These are phyloP conservation scores for Sarcoramphus papa DNA, from an alignment of 2,797 vertebrate genomes.

Conservation along the genomic window DNA sequence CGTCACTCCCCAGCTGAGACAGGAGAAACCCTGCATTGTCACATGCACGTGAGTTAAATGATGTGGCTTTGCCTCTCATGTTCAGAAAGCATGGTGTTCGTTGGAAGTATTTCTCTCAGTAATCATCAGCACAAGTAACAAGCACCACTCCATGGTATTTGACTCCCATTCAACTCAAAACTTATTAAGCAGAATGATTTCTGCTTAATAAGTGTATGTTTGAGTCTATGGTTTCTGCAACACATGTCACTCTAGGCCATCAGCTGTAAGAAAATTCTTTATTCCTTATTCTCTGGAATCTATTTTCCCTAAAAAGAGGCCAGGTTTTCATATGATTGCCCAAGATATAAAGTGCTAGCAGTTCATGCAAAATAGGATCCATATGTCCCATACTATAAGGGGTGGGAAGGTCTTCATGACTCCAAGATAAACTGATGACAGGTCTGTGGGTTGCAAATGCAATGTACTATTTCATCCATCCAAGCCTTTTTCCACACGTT, in stretches of 20 bases:
- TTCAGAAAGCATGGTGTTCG: background rate
- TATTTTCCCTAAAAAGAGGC: background rate
- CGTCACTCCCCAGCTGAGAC: background rate
- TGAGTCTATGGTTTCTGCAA: background rate
- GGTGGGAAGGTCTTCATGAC: background rate
- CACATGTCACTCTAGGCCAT: background rate
- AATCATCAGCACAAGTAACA: background rate
- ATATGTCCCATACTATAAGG: background rate
- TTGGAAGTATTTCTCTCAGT: background rate
- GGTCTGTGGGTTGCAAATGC: background rate
- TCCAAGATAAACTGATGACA: background rate
- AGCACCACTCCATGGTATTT: background rate
- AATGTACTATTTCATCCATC: background rate
- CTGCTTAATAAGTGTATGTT: background rate
- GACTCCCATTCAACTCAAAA: background rate
- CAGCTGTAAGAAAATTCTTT: background rate
- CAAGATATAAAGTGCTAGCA: background rate
- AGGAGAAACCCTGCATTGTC: background rate
- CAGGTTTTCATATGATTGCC: background rate
- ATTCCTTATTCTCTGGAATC: background rate
- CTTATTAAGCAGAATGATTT: background rate
- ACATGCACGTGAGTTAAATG: rapidly evolving
- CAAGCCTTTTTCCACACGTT: background rate
- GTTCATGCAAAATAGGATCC: background rate
- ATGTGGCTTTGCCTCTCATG: background rate